These are phyloP conservation scores for Megalonaias nervosa DNA, from an alignment of 1,140 invertebrate genomes.

Conservation along the genomic window DNA sequence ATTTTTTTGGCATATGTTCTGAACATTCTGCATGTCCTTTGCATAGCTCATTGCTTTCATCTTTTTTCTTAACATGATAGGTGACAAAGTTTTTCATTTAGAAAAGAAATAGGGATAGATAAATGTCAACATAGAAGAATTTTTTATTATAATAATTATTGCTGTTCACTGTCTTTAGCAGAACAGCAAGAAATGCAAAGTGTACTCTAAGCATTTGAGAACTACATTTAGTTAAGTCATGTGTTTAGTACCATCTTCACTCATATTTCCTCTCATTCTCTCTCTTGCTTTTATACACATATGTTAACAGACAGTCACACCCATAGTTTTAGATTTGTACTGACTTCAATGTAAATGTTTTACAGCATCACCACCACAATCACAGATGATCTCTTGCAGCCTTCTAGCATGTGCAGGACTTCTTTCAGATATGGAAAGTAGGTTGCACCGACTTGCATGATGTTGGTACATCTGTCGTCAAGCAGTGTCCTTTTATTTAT, in stretches of 20 bases:
- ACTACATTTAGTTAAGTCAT: background rate
- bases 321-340: slow-evolving; percentile 4
- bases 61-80: too few relatives aligned
- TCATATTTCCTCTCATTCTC: background rate
- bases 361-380: slow-evolving; percentile 46
- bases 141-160: too few relatives aligned
- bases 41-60: too few relatives aligned
- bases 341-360: slow-evolving; percentile 33
- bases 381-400: slow-evolving; percentile 53
- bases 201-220: background rate
- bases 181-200: background rate
- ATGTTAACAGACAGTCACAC: background rate
- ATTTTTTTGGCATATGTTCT: too few relatives aligned
- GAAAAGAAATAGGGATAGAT: too few relatives aligned
- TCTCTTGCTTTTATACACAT: slow-evolving; percentile 1
- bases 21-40: too few relatives aligned
- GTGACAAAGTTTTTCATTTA: too few relatives aligned
- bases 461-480: slow-evolving; percentile 11
- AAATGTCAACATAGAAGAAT: too few relatives aligned
- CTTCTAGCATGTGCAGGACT: slow-evolving; percentile 63
- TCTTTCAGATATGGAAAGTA: slow-evolving; percentile 63
- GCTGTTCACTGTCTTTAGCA: too few relatives aligned
- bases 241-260: background rate
- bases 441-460: slow-evolving; percentile 27
- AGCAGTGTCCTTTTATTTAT: background rate